Evolutionary conservation across 2,888 invertebrate species (phyloP).

Genomic region (Apamea epomidion): DNA sequence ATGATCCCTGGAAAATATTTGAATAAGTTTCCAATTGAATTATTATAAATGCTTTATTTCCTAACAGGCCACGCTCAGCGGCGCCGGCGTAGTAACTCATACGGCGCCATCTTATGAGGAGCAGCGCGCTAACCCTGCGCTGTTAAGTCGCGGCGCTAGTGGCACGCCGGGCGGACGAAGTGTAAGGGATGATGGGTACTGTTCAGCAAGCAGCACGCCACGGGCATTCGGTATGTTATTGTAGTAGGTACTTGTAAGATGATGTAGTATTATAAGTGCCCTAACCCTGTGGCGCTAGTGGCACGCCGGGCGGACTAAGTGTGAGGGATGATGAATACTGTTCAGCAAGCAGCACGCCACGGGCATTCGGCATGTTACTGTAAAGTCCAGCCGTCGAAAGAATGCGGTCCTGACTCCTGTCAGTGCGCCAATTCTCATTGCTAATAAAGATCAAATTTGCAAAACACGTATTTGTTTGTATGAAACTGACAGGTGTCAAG

Average conservation of each 20-base stretch:
- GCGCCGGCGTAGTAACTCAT: slow-evolving; percentile 82
- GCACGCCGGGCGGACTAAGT: slow-evolving; percentile 86
- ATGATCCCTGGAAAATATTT: neutral
- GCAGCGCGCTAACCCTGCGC: slow-evolving; percentile 86
- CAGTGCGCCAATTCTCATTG: neutral
- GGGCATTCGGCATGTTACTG: slow-evolving; percentile 89
- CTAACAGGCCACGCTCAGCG: slow-evolving; percentile 80
- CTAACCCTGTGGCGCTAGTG: slow-evolving; percentile 82
- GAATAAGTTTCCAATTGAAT: neutral
- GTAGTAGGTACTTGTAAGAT: no score
- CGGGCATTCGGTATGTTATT: slow-evolving; percentile 89
- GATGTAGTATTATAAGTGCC: slow-evolving; percentile 71
- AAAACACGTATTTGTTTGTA: neutral
- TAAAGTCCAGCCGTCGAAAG: neutral
- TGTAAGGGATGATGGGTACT: slow-evolving; percentile 92
- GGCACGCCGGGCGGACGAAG: slow-evolving; percentile 86
- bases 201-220: slow-evolving; percentile 92
- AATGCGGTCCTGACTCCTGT: neutral
- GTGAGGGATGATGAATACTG: slow-evolving; percentile 92
- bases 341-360: slow-evolving; percentile 92
- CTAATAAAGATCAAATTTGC: neutral
- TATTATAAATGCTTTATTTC: neutral
- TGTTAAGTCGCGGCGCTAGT: slow-evolving; percentile 79
- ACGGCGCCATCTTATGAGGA: slow-evolving; percentile 87
- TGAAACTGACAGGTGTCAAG: neutral